A percentile compares a stretch with the other conserved stretches of the same genome.
Evolutionary conservation across 2,888 invertebrate species (phyloP).

Genomic region (Liodrosophila aerea): DNA sequence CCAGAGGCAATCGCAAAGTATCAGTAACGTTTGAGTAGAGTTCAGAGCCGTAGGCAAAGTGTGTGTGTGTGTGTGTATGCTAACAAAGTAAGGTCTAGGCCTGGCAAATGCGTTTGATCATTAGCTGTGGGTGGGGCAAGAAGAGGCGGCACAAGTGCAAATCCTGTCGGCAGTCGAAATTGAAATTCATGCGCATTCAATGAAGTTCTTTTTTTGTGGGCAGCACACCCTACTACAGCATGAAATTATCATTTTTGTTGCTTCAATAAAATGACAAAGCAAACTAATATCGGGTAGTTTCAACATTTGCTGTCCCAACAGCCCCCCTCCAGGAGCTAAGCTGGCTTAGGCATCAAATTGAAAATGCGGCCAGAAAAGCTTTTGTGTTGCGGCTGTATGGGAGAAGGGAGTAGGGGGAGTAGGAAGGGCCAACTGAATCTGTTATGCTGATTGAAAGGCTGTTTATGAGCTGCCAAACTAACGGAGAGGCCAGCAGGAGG

Average conservation of each 20-base stretch:
- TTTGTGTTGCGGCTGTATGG: conserved; percentile 22
- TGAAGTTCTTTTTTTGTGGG: conserved; percentile 43
- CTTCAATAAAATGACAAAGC: conserved; percentile 74
- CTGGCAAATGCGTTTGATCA: conserved; percentile 61
- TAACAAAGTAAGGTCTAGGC: conserved; percentile 33
- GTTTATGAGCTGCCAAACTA: conserved; percentile 35
- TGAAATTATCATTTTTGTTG: conserved; percentile 72
- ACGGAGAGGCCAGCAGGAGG: not conserved
- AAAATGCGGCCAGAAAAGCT: conserved; percentile 41
- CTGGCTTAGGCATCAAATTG: conserved; percentile 67
- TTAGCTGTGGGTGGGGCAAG: too few species aligned
- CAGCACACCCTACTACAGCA: conserved; percentile 28
- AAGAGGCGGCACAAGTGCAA: conserved; percentile 43
- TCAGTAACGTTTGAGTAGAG: conserved; percentile 40
- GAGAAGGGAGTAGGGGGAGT: not conserved
- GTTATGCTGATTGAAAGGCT: conserved; percentile 53
- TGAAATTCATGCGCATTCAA: conserved; percentile 70
- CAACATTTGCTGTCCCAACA: not conserved
- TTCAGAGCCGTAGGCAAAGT: conserved; percentile 36
- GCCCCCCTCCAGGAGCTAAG: conserved; percentile 33
- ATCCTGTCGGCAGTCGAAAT: conserved; percentile 54
- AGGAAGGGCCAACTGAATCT: conserved; percentile 4
- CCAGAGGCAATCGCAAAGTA: conserved; percentile 65
- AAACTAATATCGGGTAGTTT: conserved; percentile 59
- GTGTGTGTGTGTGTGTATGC: conserved; percentile 16